Base-by-base conservation (phyloP, 2,888 invertebrate genomes). In the Masnerella sp. region DNA sequence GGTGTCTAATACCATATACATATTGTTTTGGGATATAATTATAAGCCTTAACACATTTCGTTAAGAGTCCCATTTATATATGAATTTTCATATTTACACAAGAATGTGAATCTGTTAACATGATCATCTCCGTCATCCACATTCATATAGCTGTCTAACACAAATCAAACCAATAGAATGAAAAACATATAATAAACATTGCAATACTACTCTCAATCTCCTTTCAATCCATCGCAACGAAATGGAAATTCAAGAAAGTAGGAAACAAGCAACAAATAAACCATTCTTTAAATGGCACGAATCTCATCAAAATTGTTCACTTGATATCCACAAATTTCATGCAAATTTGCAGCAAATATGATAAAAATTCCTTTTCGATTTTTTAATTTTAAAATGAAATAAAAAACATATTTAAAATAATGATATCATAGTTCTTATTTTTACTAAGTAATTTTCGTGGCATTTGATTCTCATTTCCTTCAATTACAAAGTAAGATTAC, bases 31-130 rank as follows among this genome's bases (percentile, higher is more conserved):
- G 77, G 70, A 77, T 68, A 49, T 81, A 77, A 80, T 75, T 59
- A 79, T 79, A 80, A 76, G 79, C 76, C 78, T 82, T 81, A 81
- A 82, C 82, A 80, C 72, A 75, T 74, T 77, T 77, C 71, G 73
- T 81, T 74, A 77, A 72, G 78, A 77, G 65, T 59, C 47, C 70
- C 74, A 78, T 70, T 77, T 69, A 68, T 67, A 75, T 70, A 68
- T 70, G 74, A 34, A 45, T 67, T 78, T 77, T 77, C 64, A 76
- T 82, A 82, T 81, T 80, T 82, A 82, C 82, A 69, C 51, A 69
- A 61, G 52, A 61, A 54, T 40, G 17, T 67, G 67, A 67, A 58
- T 47, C 65, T 45, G 38, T 65, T 36, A 51, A 51, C 15, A 49
- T 34, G 5, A 18, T 58, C 18, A 9, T 25, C 40, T 40, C 30